Percentiles rank a stretch among this genome's conserved stretches.
Conservation (phyloP, 2,113 vertebrate species). For the Crocuta crocuta region DNA sequence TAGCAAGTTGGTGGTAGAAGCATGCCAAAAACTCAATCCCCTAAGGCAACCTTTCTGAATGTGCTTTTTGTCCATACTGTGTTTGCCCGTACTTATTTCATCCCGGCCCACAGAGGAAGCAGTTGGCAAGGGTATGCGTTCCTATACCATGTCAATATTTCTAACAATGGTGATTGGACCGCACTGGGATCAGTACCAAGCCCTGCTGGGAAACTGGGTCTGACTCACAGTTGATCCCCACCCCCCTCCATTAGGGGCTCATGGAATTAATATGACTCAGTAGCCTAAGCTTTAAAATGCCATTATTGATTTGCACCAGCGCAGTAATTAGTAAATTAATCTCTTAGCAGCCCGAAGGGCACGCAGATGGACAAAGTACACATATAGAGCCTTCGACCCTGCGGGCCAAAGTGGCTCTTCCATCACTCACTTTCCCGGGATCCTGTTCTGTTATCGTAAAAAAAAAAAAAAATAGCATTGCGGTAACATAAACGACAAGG, state of each 20-base stretch:
- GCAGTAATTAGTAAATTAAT: constrained; percentile 36
- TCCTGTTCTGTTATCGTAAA: neutral
- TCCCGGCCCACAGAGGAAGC: neutral
- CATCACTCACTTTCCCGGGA: neutral
- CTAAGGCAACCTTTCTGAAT: neutral
- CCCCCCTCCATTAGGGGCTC: neutral
- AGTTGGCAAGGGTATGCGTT: neutral
- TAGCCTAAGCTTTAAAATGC: constrained; percentile 18
- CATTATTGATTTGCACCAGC: constrained; percentile 10
- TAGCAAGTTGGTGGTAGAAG: neutral
- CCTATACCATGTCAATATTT: neutral
- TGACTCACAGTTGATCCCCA: neutral
- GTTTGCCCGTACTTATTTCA: neutral
- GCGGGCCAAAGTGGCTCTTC: neutral
- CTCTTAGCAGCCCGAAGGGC: neutral
- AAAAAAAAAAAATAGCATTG: too few relatives aligned
- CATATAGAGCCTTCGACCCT: neutral
- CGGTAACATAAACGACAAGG: accelerated
- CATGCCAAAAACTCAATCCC: neutral
- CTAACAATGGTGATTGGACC: neutral
- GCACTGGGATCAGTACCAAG: neutral
- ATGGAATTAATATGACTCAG: neutral
- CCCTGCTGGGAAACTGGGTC: neutral
- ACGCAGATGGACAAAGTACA: neutral
- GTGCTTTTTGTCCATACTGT: accelerated